Evolutionary conservation across 2,113 vertebrate species (phyloP).

Genomic region (Caracal caracal): DNA sequence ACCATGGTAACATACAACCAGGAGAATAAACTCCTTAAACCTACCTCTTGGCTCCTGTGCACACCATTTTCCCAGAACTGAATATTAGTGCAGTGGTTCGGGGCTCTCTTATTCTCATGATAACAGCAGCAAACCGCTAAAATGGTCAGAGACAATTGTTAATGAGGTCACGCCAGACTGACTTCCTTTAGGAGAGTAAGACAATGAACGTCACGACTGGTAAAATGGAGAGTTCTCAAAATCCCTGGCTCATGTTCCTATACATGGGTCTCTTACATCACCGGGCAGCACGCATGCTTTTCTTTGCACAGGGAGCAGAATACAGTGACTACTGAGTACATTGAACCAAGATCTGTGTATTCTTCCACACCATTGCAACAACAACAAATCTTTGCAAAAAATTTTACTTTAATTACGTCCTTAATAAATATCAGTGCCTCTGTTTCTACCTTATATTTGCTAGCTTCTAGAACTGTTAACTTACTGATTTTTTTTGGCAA

Average conservation of each 20-base stretch:
- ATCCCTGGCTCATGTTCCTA: accelerated
- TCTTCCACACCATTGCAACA: not conserved
- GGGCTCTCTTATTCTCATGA: conserved; percentile 99
- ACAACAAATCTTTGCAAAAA: not conserved
- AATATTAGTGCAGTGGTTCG: conserved; percentile 98
- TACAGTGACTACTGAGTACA: not conserved
- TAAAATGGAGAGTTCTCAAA: not conserved
- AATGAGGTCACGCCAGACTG: not conserved
- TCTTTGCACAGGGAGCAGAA: not conserved
- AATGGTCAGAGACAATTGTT: conserved; percentile 66
- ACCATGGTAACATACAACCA: accelerated
- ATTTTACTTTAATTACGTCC: not conserved
- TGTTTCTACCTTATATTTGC: not conserved
- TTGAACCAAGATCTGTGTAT: not conserved
- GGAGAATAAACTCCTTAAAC: not conserved
- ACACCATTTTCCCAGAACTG: conserved; percentile 99
- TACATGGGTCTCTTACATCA: not conserved
- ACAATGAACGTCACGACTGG: not conserved
- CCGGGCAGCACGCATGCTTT: not conserved
- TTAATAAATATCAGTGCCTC: not conserved
- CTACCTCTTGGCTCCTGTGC: conserved; percentile 98
- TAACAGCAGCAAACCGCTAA: conserved; percentile 99
- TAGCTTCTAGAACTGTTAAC: not conserved
- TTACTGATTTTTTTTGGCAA: not conserved
- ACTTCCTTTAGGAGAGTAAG: not conserved